A percentile compares a stretch with the other conserved stretches of the same genome.
Conservation (phyloP, 2,113 vertebrate genomes). For the Orcinus orca region DNA sequence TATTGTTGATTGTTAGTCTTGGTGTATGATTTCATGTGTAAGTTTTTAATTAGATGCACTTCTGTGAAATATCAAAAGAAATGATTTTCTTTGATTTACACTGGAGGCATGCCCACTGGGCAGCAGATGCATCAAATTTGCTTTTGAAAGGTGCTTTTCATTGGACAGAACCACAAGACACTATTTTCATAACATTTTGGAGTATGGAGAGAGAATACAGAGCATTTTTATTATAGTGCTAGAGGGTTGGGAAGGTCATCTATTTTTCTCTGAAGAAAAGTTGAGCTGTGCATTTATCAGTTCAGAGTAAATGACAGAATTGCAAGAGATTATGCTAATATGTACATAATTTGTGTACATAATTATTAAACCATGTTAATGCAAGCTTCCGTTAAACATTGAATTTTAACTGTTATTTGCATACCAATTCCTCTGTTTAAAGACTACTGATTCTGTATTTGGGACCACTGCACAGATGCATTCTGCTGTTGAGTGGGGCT, state of each 20-base stretch:
- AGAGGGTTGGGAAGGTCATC: conserved; percentile 80
- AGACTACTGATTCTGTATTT: conserved; percentile 87
- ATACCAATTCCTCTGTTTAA: conserved; percentile 82
- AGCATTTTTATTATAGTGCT: conserved; percentile 83
- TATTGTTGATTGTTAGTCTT: conserved; percentile 87
- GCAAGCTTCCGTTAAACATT: conserved; percentile 82
- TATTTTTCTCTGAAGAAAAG: conserved; percentile 81
- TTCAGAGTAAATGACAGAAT: conserved; percentile 77
- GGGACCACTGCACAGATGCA: conserved; percentile 80
- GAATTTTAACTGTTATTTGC: conserved; percentile 79
- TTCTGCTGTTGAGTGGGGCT: conserved; percentile 80
- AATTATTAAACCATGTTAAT: conserved; percentile 80
- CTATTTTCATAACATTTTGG: conserved; percentile 86
- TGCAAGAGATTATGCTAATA: conserved; percentile 80
- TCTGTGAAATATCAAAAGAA: conserved; percentile 88
- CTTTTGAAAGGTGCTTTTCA: conserved; percentile 86
- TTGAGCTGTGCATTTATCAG: conserved; percentile 73
- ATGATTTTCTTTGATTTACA: conserved; percentile 87
- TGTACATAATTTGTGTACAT: conserved; percentile 80
- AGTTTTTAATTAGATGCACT: conserved; percentile 87
- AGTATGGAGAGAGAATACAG: conserved; percentile 80
- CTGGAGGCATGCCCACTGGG: conserved; percentile 87
- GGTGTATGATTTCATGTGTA: conserved; percentile 84
- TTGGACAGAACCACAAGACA: conserved; percentile 84
- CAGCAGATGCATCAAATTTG: conserved; percentile 85